Evolutionary conservation across 2,113 vertebrate genomes (phyloP), one percentile per base, ranked within the genome.

Genomic region (Neolamprologus kungweensis): DNA sequence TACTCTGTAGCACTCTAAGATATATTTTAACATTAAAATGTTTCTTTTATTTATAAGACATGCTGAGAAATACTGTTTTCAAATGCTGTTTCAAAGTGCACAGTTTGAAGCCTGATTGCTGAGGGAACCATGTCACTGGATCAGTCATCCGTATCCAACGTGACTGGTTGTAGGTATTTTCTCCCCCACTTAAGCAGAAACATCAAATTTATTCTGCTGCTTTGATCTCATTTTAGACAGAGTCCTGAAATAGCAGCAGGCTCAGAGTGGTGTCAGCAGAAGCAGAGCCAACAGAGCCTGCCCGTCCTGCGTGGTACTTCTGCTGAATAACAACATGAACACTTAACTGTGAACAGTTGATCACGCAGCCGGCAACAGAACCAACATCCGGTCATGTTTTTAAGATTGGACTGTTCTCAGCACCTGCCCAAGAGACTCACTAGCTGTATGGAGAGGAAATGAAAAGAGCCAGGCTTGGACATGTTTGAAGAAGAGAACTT

Each of bases 401-500:
- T 92, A 35, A 85, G 80, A 94, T 91, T 95, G 93, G 94, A 93
- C 92, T 84, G 85, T 85, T 95, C 92, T 86, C 89, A 71, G 86
- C 86, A 55, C 54, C 55, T 21, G 80, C 89, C 93, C 92, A 17
- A 45, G 93, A 95, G 94, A 94, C 89, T 87, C 87, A 57, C 85
- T 85, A 33, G 86, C 86, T 88, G 80, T 82, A 91, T 60, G 75
- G 80, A 68, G 80, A 89, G 93, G 83, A 95, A 96, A 95, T 93
- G 92, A 95, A 95, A 92, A 93, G 88, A 92, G 91, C 87, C 90
- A 53, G 79, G 83, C 84, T 82, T 82, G 88, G 89, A 94, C 73
- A 83, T 75, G 84, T 94, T 95, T 95, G 92, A 95, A 94, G 95
- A 94, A 85, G 88, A 95, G 91, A 95, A 94, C 92, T 95, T 96